These are phyloP conservation scores for Neoarius graeffei DNA, from an alignment of 2,113 vertebrate genomes.

Conservation along the genomic window DNA sequence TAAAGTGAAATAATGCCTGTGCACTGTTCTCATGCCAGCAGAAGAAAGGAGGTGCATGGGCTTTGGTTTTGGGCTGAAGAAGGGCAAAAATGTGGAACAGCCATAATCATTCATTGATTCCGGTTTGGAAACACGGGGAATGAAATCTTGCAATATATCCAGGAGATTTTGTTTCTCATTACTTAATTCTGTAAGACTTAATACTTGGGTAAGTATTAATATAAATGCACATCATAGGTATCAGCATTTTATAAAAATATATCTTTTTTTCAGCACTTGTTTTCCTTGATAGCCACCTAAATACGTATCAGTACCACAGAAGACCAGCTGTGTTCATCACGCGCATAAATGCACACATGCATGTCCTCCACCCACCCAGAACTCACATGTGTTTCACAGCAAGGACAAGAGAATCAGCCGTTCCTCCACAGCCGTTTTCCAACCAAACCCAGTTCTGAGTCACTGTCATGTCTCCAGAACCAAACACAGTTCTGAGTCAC, in stretches of 20 bases:
- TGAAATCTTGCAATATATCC: not conserved
- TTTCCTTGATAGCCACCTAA: not conserved
- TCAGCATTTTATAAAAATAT: not conserved
- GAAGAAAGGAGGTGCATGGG: not conserved
- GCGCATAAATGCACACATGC: constrained; percentile 17
- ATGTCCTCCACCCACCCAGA: constrained; percentile 4
- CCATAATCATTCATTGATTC: constrained; percentile 21
- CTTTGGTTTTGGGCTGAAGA: constrained; percentile 6
- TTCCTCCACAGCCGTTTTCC: not conserved
- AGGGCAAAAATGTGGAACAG: constrained; percentile 56
- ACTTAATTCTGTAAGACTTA: not conserved
- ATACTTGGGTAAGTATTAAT: not conserved
- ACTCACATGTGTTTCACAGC: constrained; percentile 29
- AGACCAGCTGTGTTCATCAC: constrained; percentile 3
- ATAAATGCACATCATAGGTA: too few species aligned
- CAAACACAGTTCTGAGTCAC: constrained; percentile 40
- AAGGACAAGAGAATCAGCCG: constrained; percentile 10
- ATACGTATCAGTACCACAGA: not conserved
- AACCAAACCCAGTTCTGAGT: constrained; percentile 31
- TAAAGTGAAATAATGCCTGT: constrained; percentile 45
- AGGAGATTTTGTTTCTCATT: not conserved
- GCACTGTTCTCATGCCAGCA: constrained; percentile 41
- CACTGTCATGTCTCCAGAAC: constrained; percentile 7
- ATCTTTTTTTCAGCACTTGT: not conserved
- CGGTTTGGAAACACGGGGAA: not conserved